Evolutionary conservation across 2,888 invertebrate genomes (phyloP).

Genomic region (Galerucella nymphaeae): DNA sequence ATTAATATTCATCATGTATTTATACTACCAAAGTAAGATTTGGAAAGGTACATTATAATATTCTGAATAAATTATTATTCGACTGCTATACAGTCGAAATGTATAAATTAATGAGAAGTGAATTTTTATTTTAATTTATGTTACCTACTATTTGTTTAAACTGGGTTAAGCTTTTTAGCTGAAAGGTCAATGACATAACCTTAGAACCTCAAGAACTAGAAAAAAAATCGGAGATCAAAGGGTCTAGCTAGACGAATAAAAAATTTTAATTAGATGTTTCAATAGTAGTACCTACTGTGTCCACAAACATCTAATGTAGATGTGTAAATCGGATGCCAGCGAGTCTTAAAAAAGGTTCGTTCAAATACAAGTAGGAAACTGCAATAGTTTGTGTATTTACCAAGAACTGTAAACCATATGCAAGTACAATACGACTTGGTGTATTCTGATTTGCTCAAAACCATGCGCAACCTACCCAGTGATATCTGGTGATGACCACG

Average conservation of each 20-base stretch:
- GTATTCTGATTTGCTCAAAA: too few relatives aligned
- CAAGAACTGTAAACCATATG: too few relatives aligned
- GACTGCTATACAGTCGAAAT: background rate
- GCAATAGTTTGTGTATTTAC: too few relatives aligned
- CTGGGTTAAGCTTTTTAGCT: background rate
- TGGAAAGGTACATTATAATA: conserved; percentile 23
- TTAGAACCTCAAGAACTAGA: background rate
- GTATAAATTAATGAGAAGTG: conserved; percentile 28
- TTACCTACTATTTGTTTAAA: conserved; percentile 9
- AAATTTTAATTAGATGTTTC: background rate
- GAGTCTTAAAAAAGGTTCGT: too few relatives aligned
- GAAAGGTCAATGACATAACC: background rate
- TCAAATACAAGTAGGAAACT: too few relatives aligned
- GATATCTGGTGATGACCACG: too few relatives aligned
- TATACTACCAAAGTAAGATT: conserved; percentile 36
- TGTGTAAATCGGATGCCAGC: too few relatives aligned
- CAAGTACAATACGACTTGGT: too few relatives aligned
- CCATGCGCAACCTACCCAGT: too few relatives aligned
- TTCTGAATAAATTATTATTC: conserved; percentile 30
- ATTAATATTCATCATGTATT: conserved; percentile 43
- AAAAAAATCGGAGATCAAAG: background rate
- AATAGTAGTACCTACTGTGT: too few relatives aligned
- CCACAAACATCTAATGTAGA: too few relatives aligned
- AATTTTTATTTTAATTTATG: conserved; percentile 6
- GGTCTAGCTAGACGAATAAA: background rate